Base-by-base conservation (phyloP, 2,797 vertebrate species). In the Sphaeramia orbicularis region DNA sequence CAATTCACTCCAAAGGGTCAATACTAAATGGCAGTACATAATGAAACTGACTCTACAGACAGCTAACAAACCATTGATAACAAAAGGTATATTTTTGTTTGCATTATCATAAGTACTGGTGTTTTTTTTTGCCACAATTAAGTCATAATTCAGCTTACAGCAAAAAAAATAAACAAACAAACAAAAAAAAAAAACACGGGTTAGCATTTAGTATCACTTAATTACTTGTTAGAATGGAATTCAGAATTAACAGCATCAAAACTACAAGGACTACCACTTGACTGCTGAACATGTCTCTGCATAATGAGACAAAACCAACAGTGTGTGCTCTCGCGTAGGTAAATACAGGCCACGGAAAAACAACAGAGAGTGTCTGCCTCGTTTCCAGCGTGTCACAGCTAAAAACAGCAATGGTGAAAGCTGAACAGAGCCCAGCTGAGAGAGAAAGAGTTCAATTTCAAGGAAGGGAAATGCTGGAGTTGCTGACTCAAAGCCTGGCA, bases 401-500 rank as follows among this genome's bases (percentile, higher is more conserved):
- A 61, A 74, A 77, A 76, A 71, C 16, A 47, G 54, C 1, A 57
- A 27, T 44, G 61, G 36, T 10, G 18, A 66, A 63, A 41, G 64
- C 41, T 62, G 38, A 69, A 48, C 12, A 69, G 48, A 77, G 65
- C 53, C 74, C 56, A 78, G 65, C 72, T 75, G 73, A 76, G 62
- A 21, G 8, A 47, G 6, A 44, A 55, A 54, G 36, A 65, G 2
- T 59, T 65, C 1, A 24, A 64, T 58, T 14, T 15, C 12, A 65
- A 58, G 40, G 70, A 61, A 71, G 56, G 67, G 43, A 80, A 85
- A 75, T 2, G 40, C 40, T 52, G 51, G 52, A 79, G 73, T 70
- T 83, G 85, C 85, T 87, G 85, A 90, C 71, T 90, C 85, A 86
- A 86, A 82, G 62, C 63, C 65, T 75, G 82, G 75, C 74, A 81